Evolutionary conservation across 2,113 vertebrate genomes (phyloP), one percentile per base, ranked within the genome.

Genomic region (Neoarius graeffei): DNA sequence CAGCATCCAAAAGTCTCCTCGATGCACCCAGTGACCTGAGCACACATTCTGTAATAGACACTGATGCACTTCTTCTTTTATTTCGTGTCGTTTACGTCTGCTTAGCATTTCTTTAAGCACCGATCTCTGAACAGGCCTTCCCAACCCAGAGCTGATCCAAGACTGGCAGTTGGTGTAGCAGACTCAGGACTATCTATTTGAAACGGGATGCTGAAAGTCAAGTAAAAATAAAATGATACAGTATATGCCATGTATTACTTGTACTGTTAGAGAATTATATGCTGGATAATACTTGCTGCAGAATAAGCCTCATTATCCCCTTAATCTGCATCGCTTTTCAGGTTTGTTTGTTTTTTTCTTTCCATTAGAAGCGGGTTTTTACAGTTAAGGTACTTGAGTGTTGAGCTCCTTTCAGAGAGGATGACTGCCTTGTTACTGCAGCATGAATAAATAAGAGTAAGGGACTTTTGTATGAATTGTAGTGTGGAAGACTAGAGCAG

Each of bases 1-100:
- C 85, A 83, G 4, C 42, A 71, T 30, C 20, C 60, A 9, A 92
- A 86, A 89, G 90, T 90, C 5, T 92, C 83, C 87, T 94, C 88
- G 94, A 17, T 5, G 14, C 62, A n/a, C 42, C 42, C 42, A 42
- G 42, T 42, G 42, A 42, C 42, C 42, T 42, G 42, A 42, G 42
- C 42, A 4, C 8, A 5, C 25, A 23, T 57, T 42, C 25, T 77
- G 7, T 23, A 27, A 50, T 27, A 66, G n/a, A 85, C 67, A 85
- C 57, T 9, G 19, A 83, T 25, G 74, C 79, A 81, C 56, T 19
- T 85, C 56, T 19, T 85, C 35, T 52, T n/a, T 50, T 19, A 30
- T 42, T 64, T 35, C 35, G 69, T 20, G 10, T 20, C 19, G 17
- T 89, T 87, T 9, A 67, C 52, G 27, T 23, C 15, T 27, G 67